Evolutionary conservation across 2,888 invertebrate species (phyloP), one percentile per base, ranked within the genome.

Genomic region (Lottia gigantea): DNA sequence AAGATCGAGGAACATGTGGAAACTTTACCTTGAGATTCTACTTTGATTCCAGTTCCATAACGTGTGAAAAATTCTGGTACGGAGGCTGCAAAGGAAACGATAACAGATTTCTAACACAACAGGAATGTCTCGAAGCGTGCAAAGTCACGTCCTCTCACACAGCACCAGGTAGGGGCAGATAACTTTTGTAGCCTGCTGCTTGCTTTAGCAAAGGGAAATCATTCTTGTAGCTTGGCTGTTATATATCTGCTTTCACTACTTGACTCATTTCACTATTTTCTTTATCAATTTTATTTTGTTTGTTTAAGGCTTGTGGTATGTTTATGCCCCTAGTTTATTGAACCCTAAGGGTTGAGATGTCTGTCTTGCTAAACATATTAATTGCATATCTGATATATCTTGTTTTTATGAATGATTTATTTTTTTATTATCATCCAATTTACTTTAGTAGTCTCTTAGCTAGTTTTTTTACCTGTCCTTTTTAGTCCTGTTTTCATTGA

Each of bases 61-160:
- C 86, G 15, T 94, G 94, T 83, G 90, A 91, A 55, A 91, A 91
- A 81, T 97, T 96, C 90, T 89, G 91, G 78, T 95, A 92, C 80
- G 92, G 91, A 16, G 87, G 88, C 1, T 89, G 88, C 76, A 83
- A 80, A 6, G 87, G 88, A 7, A 88, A 88, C 73, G 82, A 77
- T 16, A 87, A 88, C 72, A 75, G 83, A 23, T 98, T 96, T 89
- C 91, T 91, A 73, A 92, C 92, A 16, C 92, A 94, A 85, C 93
- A 94, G 68, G 95, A 95, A 71, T 98, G 97, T 86, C 92, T 93
- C 55, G 49, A 64, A 8, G 66, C 63, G 31, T 80, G 80, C 64
- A 11, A 23, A 55, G 12, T 23, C 55, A 55, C 55, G 0, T 19
- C 19, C 12, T 23, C 40, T 40, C 55, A 55, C 23, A 55, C 55